A percentile compares a stretch with the other conserved stretches of the same genome.
These are phyloP conservation scores for Linepithema humile DNA, from an alignment of 1,140 invertebrate genomes.

Conservation along the genomic window DNA sequence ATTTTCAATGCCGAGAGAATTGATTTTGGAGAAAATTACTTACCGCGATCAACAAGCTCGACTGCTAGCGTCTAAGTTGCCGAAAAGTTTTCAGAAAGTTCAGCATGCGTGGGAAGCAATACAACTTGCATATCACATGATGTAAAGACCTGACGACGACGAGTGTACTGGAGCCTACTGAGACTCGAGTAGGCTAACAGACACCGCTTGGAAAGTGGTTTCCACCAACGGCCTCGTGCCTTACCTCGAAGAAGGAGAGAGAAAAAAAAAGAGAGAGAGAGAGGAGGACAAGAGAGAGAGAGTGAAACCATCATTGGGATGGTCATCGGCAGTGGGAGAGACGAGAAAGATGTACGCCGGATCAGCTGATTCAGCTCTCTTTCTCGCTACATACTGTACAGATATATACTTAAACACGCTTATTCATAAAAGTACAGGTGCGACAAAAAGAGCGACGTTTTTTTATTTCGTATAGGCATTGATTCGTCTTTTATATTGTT, in stretches of 20 bases:
- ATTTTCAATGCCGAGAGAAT: no score
- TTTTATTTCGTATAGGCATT: no score
- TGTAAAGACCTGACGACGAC: slow-evolving; percentile 44
- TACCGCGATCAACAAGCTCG: neutral
- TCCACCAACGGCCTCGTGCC: slow-evolving; percentile 50
- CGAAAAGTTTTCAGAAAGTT: slow-evolving; percentile 27
- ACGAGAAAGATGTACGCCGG: slow-evolving; percentile 1
- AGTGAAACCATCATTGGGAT: slow-evolving; percentile 32
- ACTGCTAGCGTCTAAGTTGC: slow-evolving; percentile 66
- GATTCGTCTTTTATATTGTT: no score
- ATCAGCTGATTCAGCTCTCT: slow-evolving; percentile 56
- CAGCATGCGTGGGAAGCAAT: neutral
- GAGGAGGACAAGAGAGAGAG: slow-evolving; percentile 53
- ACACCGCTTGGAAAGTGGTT: slow-evolving; percentile 73
- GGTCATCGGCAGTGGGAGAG: slow-evolving; percentile 5
- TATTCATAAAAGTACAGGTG: no score
- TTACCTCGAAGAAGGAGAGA: slow-evolving; percentile 53
- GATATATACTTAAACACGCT: no score
- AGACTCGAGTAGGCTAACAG: slow-evolving; percentile 82
- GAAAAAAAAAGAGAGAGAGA: slow-evolving; percentile 58
- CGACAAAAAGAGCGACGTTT: no score
- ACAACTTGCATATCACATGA: slow-evolving; percentile 21
- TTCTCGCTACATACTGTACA: neutral
- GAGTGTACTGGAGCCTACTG: slow-evolving; percentile 76
- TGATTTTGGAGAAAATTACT: slow-evolving; percentile 7